phyloP scores from a whole-genome alignment of 1,140 invertebrate genomes.

The Armadillidium nasatum region DNA sequence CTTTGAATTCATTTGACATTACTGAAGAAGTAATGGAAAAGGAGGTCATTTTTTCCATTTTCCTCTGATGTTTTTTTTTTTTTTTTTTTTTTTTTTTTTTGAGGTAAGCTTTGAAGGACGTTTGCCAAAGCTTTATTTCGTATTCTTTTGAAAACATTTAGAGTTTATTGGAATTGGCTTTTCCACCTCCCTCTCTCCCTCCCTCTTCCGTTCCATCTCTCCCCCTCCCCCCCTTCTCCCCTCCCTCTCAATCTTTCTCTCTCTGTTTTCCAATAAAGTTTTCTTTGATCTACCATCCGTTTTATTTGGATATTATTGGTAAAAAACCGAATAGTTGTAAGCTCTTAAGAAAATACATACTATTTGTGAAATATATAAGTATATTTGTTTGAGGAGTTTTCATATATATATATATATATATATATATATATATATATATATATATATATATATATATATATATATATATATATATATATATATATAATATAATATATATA shows the following conservation, averaged over 20 bases:
- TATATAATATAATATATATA: too few relatives aligned
- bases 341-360: background rate
- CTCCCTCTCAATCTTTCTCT: too few relatives aligned
- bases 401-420: background rate
- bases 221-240: too few relatives aligned
- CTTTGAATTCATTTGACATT: background rate
- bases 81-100: too few relatives aligned
- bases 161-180: conserved; percentile 3
- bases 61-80: background rate
- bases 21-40: background rate
- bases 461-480: conserved; percentile 6
- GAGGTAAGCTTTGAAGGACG: background rate
- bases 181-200: too few relatives aligned
- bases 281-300: background rate
- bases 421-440: background rate
- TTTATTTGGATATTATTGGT: background rate
- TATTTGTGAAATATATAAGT: background rate
- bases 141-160: background rate
- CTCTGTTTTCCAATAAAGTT: background rate
- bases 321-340: background rate
- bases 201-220: too few relatives aligned
- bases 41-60: background rate
- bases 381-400: too few relatives aligned
- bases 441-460: conserved; percentile 2
- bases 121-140: background rate